A percentile compares a stretch with the other conserved stretches of the same genome.
phyloP scores from a whole-genome alignment of 1,140 invertebrate genomes.

The Eubasilissa regina region DNA sequence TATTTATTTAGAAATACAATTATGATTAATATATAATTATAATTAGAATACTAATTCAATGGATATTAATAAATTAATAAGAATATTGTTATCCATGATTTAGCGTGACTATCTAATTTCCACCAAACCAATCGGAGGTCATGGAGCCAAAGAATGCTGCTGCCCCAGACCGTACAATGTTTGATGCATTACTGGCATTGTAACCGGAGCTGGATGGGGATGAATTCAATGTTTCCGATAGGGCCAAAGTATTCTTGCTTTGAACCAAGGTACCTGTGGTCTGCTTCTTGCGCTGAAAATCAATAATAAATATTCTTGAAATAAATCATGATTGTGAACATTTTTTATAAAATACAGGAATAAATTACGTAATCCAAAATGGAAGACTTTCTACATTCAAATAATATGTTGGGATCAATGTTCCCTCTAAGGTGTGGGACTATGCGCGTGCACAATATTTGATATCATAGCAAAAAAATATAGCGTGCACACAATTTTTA shows the following conservation, averaged over 20 bases:
- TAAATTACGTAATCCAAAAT: too few relatives aligned
- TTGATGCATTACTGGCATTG: slow-evolving; percentile 42
- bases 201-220: slow-evolving; percentile 2
- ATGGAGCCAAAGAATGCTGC: slow-evolving; percentile 85
- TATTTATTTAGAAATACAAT: neutral
- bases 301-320: slow-evolving; percentile 23
- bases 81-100: too few relatives aligned
- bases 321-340: neutral
- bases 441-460: too few relatives aligned
- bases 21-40: neutral
- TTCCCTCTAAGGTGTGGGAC: too few relatives aligned
- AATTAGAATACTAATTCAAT: neutral
- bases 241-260: slow-evolving; percentile 16
- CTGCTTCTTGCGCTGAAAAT: slow-evolving; percentile 67
- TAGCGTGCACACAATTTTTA: too few relatives aligned
- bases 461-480: too few relatives aligned
- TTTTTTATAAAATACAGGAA: neutral
- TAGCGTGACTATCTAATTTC: slow-evolving; percentile 26
- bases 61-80: too few relatives aligned
- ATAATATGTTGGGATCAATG: too few relatives aligned
- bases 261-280: slow-evolving; percentile 40
- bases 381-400: too few relatives aligned
- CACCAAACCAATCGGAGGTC: slow-evolving; percentile 83
- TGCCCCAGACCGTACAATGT: slow-evolving; percentile 74
- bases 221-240: neutral